Evolutionary conservation across 2,797 vertebrate species (phyloP).

Genomic region (Taenioides sp.): DNA sequence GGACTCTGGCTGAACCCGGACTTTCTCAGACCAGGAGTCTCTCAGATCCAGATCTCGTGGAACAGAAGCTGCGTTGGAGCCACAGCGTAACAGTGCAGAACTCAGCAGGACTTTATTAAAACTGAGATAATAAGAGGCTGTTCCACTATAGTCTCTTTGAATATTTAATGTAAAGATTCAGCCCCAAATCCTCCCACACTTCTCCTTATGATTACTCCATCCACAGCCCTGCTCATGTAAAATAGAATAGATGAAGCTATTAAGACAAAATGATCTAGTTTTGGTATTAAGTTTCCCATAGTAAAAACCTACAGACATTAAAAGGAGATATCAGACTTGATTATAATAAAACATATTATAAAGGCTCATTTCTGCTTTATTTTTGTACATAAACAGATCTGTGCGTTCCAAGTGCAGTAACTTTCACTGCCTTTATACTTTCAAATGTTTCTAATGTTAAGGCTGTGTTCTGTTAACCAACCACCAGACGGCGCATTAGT

Average conservation of each 20-base stretch:
- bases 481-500: too few species aligned
- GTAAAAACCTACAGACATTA: too few species aligned
- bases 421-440: too few species aligned
- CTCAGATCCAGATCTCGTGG: too few species aligned
- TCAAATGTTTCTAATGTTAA: too few species aligned
- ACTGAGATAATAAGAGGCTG: neutral
- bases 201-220: neutral
- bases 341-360: too few species aligned
- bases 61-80: neutral
- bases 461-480: too few species aligned
- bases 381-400: too few species aligned
- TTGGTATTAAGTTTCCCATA: neutral
- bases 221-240: neutral
- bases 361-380: too few species aligned
- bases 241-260: neutral
- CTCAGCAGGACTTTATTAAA: conserved; percentile 11
- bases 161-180: conserved; percentile 2
- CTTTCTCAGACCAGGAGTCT: neutral
- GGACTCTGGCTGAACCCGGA: neutral
- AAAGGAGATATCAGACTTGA: too few species aligned
- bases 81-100: neutral
- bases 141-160: neutral
- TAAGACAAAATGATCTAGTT: neutral
- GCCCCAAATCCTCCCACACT: neutral
- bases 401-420: too few species aligned